Percentiles rank a stretch among this genome's conserved stretches.
Conservation (phyloP, 2,797 vertebrate species). For the Gambusia yucatana region DNA sequence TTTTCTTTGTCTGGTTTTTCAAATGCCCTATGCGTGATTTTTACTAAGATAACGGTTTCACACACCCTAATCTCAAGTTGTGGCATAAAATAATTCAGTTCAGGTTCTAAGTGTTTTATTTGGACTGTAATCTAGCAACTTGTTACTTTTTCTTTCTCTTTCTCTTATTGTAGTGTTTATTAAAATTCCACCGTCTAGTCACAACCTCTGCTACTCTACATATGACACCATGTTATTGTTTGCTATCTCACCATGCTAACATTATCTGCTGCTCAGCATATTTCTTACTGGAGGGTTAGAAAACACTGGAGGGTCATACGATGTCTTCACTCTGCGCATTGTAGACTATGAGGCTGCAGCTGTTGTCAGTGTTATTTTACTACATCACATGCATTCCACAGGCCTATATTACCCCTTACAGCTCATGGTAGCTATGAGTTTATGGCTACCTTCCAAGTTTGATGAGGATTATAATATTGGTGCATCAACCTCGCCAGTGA, state of each 20-base stretch:
- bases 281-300: background rate
- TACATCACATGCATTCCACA: background rate
- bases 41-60: background rate
- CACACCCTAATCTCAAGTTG: background rate
- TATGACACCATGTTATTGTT: background rate
- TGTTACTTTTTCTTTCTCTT: too few relatives aligned
- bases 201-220: too few relatives aligned
- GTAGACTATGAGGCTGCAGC: background rate
- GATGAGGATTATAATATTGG: background rate
- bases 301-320: background rate
- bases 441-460: background rate
- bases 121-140: too few relatives aligned
- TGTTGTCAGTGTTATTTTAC: background rate
- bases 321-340: background rate
- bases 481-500: background rate
- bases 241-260: background rate
- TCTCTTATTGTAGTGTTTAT: too few relatives aligned
- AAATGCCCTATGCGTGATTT: too few relatives aligned
- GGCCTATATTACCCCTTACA: background rate
- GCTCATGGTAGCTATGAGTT: background rate
- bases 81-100: too few relatives aligned
- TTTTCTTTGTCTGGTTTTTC: too few relatives aligned
- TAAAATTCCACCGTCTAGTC: too few relatives aligned
- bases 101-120: background rate
- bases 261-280: background rate